Evolutionary conservation across 1,140 invertebrate species (phyloP), one percentile per base, ranked within the genome.

Genomic region (Armadillidium nasatum): DNA sequence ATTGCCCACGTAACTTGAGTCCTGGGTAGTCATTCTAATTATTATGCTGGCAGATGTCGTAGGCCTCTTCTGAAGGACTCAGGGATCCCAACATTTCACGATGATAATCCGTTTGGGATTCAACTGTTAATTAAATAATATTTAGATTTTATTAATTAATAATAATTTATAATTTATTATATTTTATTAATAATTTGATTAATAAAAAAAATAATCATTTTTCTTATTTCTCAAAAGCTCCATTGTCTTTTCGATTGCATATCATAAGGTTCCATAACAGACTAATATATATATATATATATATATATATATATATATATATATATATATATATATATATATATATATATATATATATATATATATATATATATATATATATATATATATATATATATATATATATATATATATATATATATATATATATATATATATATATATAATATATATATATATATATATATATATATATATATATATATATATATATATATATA

Each of bases 101-200:
- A 84, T 94, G 93, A 85, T 92, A 94, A 84, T 94, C 92, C 84
- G 92, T 92, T 84, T 94, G 93, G 7, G 93, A 91, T 84, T 94
- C 93, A 80, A 94, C 93, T 95, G 85, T 50, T 86, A 87, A 78
- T n/a, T n/a, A n/a, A n/a, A n/a, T n/a, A 19, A 22, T 22, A 77
- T 43, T 9, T n/a, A 44, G 23, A 54, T 79, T 46, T 44, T 22
- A 45, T 0, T 13, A 43, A 33, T 33, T 33, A 33, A 33, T 33
- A 33, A 33, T 33, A n/a, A n/a, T n/a, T n/a, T n/a, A n/a, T 33
- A 33, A 33, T 33, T 3, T 33, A 33, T 33, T 33, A 33, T 33
- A 33, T 33, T 33, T 33, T 33, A n/a, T n/a, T n/a, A n/a, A n/a
- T n/a, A n/a, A n/a, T n/a, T n/a, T n/a, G n/a, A n/a, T n/a, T n/a